These are phyloP conservation scores for Gymnocypris eckloni DNA, from an alignment of 2,797 vertebrate genomes.

Conservation along the genomic window DNA sequence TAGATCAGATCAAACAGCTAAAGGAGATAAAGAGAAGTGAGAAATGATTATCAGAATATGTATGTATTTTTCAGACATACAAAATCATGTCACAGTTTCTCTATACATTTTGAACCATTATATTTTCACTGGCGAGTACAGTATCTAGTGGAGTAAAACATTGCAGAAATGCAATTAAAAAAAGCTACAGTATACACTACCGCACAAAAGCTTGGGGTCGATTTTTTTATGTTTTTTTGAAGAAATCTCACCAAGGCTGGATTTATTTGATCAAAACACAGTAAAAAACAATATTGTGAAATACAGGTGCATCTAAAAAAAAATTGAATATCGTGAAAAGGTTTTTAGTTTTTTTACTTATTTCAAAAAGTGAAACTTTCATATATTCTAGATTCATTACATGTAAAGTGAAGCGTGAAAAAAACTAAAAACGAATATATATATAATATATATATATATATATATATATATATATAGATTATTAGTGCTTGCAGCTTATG, in stretches of 20 bases:
- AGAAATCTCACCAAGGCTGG: background rate
- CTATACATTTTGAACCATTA: too few species aligned
- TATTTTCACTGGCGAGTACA: background rate
- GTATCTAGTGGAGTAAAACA: background rate
- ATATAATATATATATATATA: too few species aligned
- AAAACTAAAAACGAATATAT: too few species aligned
- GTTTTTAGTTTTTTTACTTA: too few species aligned
- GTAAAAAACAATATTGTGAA: background rate
- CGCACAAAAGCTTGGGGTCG: background rate
- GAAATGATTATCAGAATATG: background rate
- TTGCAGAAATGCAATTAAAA: background rate
- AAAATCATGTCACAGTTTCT: background rate
- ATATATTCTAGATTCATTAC: too few species aligned
- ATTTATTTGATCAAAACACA: background rate
- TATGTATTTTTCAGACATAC: background rate
- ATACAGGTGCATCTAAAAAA: background rate
- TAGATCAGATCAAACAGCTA: slow-evolving; percentile 98
- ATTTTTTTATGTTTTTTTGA: background rate
- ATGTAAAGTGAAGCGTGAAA: too few species aligned
- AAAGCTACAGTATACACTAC: background rate
- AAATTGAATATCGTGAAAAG: too few species aligned
- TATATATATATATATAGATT: too few species aligned
- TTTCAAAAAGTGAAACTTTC: too few species aligned
- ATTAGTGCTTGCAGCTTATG: too few species aligned
- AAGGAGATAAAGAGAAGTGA: background rate